Evolutionary conservation across 2,888 invertebrate genomes (phyloP), one percentile per base, ranked within the genome.

Genomic region (Calephelis perditalis): DNA sequence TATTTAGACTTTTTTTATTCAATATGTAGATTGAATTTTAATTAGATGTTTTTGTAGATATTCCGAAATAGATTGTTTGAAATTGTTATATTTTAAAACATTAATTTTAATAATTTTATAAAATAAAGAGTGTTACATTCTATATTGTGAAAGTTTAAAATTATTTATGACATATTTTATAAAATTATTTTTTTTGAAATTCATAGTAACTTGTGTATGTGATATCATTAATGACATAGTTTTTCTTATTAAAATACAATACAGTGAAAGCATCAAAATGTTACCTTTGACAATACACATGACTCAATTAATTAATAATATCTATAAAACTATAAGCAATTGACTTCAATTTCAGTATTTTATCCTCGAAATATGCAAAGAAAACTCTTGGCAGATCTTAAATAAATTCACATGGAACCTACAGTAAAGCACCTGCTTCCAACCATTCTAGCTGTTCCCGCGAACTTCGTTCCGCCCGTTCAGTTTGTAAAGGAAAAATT

Each of bases 231-330:
- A 10, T 60, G 26, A 57, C 37, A 10, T 26, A 54, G 43, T 46
- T 52, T 57, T 58, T 47, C 8, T 11, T 57, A 52, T 55, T 36
- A 3, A 8, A 46, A 37, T 36, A 6, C 9, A 47, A 45, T 58
- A 56, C 54, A 45, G 58, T 66, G 66, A 56, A 66, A 66, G 66
- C 66, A 66, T 66, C 64, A 40, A 63, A 64, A 60, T 66, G 64
- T 45, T 9, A 40, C n/a, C 43, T 35, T n/a, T 15, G 10, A 43
- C 44, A 44, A 6, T 44, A 44, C 9, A 45, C n/a, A 11, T 45
- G 11, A 15, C 15, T 15, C 15, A 15, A 15, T 15, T 15, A 15
- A 15, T 15, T 15, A 40, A 7, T 7, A 40, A 40, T 40, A 0
- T 40, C 40, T 7, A 40, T 40, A 40, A 40, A 40, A 40, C 3